Percentiles rank a stretch among this genome's conserved stretches.
These are phyloP conservation scores for Sepiola atlantica DNA, from an alignment of 2,888 invertebrate species.

Conservation along the genomic window DNA sequence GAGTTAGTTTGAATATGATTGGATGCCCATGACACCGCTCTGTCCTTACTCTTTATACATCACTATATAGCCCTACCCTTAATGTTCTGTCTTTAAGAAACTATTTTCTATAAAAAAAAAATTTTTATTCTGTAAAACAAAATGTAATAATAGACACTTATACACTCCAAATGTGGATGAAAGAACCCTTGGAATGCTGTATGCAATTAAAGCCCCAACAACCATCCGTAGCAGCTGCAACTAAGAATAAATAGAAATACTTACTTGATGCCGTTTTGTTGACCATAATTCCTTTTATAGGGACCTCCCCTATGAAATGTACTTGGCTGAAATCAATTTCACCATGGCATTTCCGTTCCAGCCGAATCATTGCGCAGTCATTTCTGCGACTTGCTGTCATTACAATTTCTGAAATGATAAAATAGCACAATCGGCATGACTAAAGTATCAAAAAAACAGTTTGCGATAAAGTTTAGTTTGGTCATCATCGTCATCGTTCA, in stretches of 20 bases:
- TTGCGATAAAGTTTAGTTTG: no score
- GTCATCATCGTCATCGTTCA: neutral
- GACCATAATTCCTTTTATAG: conserved; percentile 68
- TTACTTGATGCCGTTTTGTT: conserved; percentile 65
- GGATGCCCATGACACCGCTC: no score
- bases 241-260: neutral
- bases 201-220: no score
- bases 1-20: no score
- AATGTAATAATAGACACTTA: neutral
- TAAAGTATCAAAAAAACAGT: no score
- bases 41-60: no score
- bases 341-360: conserved; percentile 60
- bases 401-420: conserved; percentile 62
- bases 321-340: conserved; percentile 58
- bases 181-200: neutral
- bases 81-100: no score
- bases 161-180: neutral
- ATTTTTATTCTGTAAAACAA: neutral
- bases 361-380: conserved; percentile 61
- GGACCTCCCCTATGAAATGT: conserved; percentile 66
- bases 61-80: no score
- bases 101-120: no score
- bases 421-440: neutral
- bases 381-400: conserved; percentile 66
- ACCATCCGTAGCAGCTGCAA: no score